Conservation (phyloP, 1,140 invertebrate genomes). For the Drosophila melanica region DNA sequence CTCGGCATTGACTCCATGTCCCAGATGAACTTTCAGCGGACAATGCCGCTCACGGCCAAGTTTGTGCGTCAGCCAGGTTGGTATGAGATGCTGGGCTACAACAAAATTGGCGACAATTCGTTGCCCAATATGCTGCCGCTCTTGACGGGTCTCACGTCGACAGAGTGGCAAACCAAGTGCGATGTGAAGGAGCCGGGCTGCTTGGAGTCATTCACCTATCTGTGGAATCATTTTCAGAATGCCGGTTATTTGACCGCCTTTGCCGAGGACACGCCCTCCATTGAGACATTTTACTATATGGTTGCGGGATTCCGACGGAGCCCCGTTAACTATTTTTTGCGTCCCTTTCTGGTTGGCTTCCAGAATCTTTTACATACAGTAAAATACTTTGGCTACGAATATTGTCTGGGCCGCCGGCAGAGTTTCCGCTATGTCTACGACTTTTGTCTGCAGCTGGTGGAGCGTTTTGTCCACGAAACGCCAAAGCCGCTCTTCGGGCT, state of each 20-base stretch:
- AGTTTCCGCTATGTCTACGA: constrained; percentile 86
- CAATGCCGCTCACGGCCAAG: constrained; percentile 42
- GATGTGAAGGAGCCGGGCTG: constrained; percentile 84
- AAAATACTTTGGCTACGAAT: background rate
- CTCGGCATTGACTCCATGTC: constrained; percentile 15
- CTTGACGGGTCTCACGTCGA: constrained; percentile 86
- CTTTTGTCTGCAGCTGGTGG: constrained; percentile 85
- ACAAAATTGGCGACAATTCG: constrained; percentile 89
- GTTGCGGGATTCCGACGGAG: constrained; percentile 90
- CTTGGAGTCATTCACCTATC: constrained; percentile 88
- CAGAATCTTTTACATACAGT: constrained; percentile 43
- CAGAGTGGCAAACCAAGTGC: constrained; percentile 83
- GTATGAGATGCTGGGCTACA: constrained; percentile 56
- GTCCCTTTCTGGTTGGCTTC: constrained; percentile 89
- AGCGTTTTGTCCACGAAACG: constrained; percentile 83
- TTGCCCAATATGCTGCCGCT: constrained; percentile 92
- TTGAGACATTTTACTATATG: constrained; percentile 67
- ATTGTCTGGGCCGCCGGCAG: constrained; percentile 86
- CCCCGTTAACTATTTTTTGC: constrained; percentile 92
- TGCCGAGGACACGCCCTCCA: constrained; percentile 89
- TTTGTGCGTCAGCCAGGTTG: constrained; percentile 38
- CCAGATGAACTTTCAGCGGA: constrained; percentile 3
- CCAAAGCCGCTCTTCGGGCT: constrained; percentile 89
- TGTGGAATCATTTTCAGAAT: constrained; percentile 91
- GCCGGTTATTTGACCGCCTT: constrained; percentile 90